Conservation (phyloP, 2,797 vertebrate genomes). For the Apogon hyalosoma region DNA sequence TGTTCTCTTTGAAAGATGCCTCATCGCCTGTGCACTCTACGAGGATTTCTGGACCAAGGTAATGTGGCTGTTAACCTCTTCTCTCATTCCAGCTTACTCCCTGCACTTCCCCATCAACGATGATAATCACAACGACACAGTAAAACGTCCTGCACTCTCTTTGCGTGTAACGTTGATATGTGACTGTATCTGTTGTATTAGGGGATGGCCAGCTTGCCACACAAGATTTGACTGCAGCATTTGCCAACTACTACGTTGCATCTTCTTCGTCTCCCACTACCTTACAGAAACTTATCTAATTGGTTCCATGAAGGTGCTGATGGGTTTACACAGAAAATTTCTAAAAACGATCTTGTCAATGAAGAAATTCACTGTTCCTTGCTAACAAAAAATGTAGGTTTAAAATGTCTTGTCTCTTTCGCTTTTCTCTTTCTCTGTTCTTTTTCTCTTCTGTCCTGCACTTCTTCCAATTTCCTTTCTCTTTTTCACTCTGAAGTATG, state of each 20-base stretch:
- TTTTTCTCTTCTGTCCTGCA: constrained; percentile 79
- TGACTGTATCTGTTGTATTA: constrained; percentile 99
- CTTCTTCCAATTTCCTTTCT: constrained; percentile 77
- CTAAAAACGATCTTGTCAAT: constrained; percentile 97
- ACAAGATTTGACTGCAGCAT: constrained; percentile 99
- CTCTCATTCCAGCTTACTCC: constrained; percentile 71
- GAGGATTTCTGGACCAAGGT: constrained; percentile 99
- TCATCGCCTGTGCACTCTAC: constrained; percentile 98
- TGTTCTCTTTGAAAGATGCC: constrained; percentile 98
- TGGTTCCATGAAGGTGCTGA: constrained; percentile 99
- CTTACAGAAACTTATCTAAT: constrained; percentile 99
- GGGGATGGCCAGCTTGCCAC: constrained; percentile 99
- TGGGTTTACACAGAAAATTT: constrained; percentile 99
- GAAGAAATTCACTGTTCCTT: constrained; percentile 87
- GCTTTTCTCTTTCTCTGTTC: constrained; percentile 70
- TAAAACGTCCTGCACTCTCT: constrained; percentile 95
- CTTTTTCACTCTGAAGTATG: constrained; percentile 94
- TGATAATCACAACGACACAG: constrained; percentile 93
- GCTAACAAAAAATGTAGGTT: constrained; percentile 76
- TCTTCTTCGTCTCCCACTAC: constrained; percentile 99
- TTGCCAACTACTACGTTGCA: constrained; percentile 99
- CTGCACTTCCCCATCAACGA: constrained; percentile 89
- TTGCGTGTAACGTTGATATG: constrained; percentile 99
- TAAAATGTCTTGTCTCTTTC: constrained; percentile 76
- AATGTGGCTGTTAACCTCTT: constrained; percentile 70